Evolutionary conservation across 2,888 invertebrate species (phyloP), one percentile per base, ranked within the genome.

Genomic region (Helicoverpa assulta): DNA sequence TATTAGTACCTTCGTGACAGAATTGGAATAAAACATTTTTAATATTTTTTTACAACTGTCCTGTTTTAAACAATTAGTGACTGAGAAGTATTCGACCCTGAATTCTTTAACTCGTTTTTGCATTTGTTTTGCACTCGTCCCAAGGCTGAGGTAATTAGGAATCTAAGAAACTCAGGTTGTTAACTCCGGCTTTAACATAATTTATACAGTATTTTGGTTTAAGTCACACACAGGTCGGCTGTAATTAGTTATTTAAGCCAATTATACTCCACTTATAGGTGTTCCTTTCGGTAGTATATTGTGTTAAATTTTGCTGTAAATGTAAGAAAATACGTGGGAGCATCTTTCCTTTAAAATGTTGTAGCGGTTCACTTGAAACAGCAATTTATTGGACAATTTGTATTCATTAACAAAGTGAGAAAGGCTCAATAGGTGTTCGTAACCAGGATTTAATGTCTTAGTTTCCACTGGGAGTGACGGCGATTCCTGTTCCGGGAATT

Each of bases 391-490:
- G 82, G 80, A 86, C 90, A 89, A 91, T 92, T 91, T 90, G 89
- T 93, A 89, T 90, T 90, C 90, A 94, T 92, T 92, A 93, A 86
- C 89, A 85, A 89, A 90, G 88, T 89, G 88, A 89, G 88, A 86
- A 88, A 88, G 86, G 89, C 90, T 91, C 90, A 90, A 91, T 94
- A 90, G 89, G 90, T 88, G 77, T 81, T 90, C 88, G 91, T 91
- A 91, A 91, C 91, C 86, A 90, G 91, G 91, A 92, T 91, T 94
- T 93, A 93, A 94, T 92, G 91, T 94, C 94, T 94, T 90, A 92
- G 88, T 94, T 91, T 86, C 88, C 84, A 77, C 78, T 83, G 87
- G 85, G 87, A 88, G 83, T 85, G 88, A 90, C 88, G 87, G 83
- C 85, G 85, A 85, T 85, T 88, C 88, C 86, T 84, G 90, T 89